Evolutionary conservation across 2,113 vertebrate species (phyloP).

Genomic region (Odontophorus gujanensis): DNA sequence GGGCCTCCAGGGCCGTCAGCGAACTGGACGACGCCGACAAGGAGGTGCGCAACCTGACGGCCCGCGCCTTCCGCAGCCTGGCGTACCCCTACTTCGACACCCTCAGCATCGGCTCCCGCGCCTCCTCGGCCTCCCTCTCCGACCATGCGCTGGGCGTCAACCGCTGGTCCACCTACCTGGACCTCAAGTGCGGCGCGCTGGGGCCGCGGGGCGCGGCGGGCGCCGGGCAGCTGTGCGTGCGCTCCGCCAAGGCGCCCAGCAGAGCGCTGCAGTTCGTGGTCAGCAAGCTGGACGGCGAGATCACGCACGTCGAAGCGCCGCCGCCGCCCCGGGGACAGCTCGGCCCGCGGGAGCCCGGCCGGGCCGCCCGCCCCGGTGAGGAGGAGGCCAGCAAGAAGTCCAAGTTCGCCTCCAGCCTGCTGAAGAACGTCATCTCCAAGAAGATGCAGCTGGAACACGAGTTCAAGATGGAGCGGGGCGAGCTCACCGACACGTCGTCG

Average conservation of each 20-base stretch:
- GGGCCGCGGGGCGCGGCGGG: conserved; percentile 62
- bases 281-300: conserved; percentile 82
- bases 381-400: conserved; percentile 89
- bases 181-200: conserved; percentile 87
- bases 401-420: conserved; percentile 89
- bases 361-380: too few relatives aligned
- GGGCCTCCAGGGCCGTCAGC: conserved; percentile 92
- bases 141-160: conserved; percentile 84
- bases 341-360: too few relatives aligned
- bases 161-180: conserved; percentile 91
- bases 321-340: conserved; percentile 58
- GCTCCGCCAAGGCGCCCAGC: conserved; percentile 79
- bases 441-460: conserved; percentile 97
- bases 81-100: conserved; percentile 91
- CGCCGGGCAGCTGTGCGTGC: conserved; percentile 68
- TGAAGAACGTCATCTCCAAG: conserved; percentile 96
- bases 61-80: conserved; percentile 91
- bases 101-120: conserved; percentile 87
- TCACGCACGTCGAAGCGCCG: conserved; percentile 77
- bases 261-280: conserved; percentile 84
- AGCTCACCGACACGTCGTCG: conserved; percentile 85
- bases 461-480: conserved; percentile 95
- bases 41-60: conserved; percentile 93
- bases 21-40: conserved; percentile 96
- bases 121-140: conserved; percentile 85